Evolutionary conservation across 2,888 invertebrate species (phyloP).

Genomic region (Trachelus iudaicus): DNA sequence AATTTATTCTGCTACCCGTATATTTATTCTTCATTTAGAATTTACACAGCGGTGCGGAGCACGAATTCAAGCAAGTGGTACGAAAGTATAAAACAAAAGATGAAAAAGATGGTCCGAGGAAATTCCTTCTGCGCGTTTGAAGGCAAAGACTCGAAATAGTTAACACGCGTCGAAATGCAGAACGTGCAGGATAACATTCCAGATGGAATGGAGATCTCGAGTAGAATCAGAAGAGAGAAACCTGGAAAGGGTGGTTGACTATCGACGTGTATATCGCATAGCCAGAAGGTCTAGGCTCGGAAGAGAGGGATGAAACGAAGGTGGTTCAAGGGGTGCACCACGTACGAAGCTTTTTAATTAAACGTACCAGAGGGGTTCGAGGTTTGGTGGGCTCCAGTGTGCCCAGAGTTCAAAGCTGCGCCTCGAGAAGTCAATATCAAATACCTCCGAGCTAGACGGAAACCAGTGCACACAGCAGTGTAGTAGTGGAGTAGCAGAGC

Average conservation of each 20-base stretch:
- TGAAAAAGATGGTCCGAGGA: too few relatives aligned
- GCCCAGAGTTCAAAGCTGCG: slow-evolving; percentile 43
- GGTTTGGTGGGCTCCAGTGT: slow-evolving; percentile 9
- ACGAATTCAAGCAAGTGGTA: too few relatives aligned
- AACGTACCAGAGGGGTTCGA: slow-evolving; percentile 35
- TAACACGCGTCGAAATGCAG: too few relatives aligned
- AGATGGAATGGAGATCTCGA: too few relatives aligned
- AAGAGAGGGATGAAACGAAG: slow-evolving; percentile 9
- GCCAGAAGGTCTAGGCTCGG: slow-evolving; percentile 14
- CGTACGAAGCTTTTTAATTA: slow-evolving; percentile 56
- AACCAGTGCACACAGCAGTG: slow-evolving; percentile 26
- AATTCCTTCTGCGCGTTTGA: too few relatives aligned
- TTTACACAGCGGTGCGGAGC: too few relatives aligned
- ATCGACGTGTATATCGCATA: slow-evolving; percentile 26
- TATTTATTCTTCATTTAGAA: too few relatives aligned
- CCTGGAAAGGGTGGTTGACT: slow-evolving; percentile 17
- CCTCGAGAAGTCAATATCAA: slow-evolving; percentile 65
- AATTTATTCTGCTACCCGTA: too few relatives aligned
- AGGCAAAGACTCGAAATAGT: too few relatives aligned
- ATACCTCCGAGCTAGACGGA: slow-evolving; percentile 62
- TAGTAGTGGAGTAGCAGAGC: slow-evolving; percentile 19
- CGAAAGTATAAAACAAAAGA: too few relatives aligned
- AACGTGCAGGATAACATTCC: too few relatives aligned
- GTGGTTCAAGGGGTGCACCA: slow-evolving; percentile 6
- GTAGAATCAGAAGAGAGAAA: too few relatives aligned